Percentiles rank a stretch among this genome's conserved stretches.
phyloP scores from a whole-genome alignment of 2,797 vertebrate species.

The Hemitrygon akajei region DNA sequence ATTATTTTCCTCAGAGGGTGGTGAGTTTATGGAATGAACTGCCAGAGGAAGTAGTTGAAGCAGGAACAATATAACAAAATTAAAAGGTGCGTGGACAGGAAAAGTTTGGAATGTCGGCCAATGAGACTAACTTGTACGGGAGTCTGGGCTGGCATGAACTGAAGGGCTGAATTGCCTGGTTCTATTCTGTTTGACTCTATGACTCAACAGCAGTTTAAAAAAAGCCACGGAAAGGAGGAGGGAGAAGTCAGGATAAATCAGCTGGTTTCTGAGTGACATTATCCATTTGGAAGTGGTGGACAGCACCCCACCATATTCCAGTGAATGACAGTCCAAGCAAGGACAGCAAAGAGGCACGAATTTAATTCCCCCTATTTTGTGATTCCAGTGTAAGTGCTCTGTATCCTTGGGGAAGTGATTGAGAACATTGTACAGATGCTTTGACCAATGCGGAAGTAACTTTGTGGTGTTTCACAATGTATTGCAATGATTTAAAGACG shows the following conservation, averaged over 20 bases:
- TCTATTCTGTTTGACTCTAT: too few relatives aligned
- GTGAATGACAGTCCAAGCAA: background rate
- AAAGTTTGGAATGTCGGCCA: too few relatives aligned
- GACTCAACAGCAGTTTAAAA: too few relatives aligned
- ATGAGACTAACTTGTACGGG: too few relatives aligned
- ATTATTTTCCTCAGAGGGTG: too few relatives aligned
- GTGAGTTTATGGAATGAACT: too few relatives aligned
- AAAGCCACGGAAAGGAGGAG: background rate
- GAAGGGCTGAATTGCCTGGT: too few relatives aligned
- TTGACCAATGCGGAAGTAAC: background rate
- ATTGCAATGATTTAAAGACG: conserved; percentile 10
- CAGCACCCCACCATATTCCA: background rate
- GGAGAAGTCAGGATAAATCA: background rate
- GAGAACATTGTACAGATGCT: background rate
- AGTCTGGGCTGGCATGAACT: too few relatives aligned
- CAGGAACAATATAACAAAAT: too few relatives aligned
- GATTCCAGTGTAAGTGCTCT: background rate
- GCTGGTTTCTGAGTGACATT: background rate
- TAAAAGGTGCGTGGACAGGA: too few relatives aligned
- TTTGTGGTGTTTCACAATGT: background rate
- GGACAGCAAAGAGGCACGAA: background rate
- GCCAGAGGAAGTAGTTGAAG: too few relatives aligned
- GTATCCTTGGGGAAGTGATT: background rate
- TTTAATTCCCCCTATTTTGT: conserved; percentile 5
- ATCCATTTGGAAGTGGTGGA: background rate